phyloP scores from a whole-genome alignment of 2,888 invertebrate genomes.

The Laothoe populi region DNA sequence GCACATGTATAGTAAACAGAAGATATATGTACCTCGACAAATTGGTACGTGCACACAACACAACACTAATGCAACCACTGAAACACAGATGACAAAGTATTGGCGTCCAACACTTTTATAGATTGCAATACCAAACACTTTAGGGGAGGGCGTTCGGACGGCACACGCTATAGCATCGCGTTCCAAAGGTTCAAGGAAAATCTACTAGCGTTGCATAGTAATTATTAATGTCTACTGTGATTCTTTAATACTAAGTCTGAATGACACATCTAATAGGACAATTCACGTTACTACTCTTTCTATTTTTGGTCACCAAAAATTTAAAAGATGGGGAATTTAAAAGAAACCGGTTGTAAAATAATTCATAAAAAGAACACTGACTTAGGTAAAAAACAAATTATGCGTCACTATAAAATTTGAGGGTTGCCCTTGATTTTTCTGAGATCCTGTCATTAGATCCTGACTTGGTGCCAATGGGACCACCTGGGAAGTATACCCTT shows the following conservation, averaged over 20 bases:
- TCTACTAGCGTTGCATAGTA: slow-evolving; percentile 22
- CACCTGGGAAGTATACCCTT: too few species aligned
- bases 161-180: slow-evolving; percentile 48
- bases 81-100: slow-evolving; percentile 72
- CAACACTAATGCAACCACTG: slow-evolving; percentile 76
- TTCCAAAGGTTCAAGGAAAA: slow-evolving; percentile 59
- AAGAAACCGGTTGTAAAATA: too few species aligned
- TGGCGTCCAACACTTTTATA: slow-evolving; percentile 76
- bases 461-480: too few species aligned
- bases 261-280: background rate
- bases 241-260: too few species aligned
- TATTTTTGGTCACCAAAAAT: background rate
- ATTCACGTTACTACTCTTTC: background rate
- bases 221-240: background rate
- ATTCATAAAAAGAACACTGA: too few species aligned
- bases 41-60: slow-evolving; percentile 72
- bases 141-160: slow-evolving; percentile 63
- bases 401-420: too few species aligned
- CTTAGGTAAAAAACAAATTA: too few species aligned
- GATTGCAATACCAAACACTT: slow-evolving; percentile 62
- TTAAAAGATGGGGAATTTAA: background rate
- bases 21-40: slow-evolving; percentile 27
- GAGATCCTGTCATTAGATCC: too few species aligned
- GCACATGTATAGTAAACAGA: slow-evolving; percentile 8
- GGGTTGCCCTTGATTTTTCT: too few species aligned